Conservation (phyloP, 2,797 vertebrate genomes). For the Cirrhinus molitorella region DNA sequence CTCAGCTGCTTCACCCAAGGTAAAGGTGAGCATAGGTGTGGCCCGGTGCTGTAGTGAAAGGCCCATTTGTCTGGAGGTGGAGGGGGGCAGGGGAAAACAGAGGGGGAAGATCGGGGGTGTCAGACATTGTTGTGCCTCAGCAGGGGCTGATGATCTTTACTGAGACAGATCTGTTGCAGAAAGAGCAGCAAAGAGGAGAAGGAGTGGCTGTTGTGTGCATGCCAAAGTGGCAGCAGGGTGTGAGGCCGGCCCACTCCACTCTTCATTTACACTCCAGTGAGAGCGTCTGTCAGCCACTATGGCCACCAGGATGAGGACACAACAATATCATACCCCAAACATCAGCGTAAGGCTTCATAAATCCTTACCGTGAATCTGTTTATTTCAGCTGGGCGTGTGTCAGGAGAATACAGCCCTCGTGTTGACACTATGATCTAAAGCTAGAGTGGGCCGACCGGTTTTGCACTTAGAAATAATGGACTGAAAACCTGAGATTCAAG, state of each 20-base stretch:
- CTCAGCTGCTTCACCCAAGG: constrained; percentile 38
- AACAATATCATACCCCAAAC: constrained; percentile 13
- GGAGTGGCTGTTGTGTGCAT: constrained; percentile 67
- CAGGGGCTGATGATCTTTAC: constrained; percentile 24
- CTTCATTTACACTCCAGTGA: constrained; percentile 68
- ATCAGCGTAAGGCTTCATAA: background rate
- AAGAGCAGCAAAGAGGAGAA: constrained; percentile 32
- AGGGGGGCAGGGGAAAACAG: constrained; percentile 20
- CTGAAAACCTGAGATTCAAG: constrained; percentile 20
- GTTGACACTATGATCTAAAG: constrained; percentile 29
- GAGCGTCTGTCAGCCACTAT: constrained; percentile 43
- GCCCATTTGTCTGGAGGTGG: constrained; percentile 35
- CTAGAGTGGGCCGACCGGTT: constrained; percentile 21
- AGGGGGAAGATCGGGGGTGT: background rate
- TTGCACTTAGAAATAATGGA: constrained; percentile 10
- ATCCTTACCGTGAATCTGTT: background rate
- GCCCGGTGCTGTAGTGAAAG: constrained; percentile 36
- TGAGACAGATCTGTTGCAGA: constrained; percentile 45
- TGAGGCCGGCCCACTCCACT: constrained; percentile 61
- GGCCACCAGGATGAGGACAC: constrained; percentile 1
- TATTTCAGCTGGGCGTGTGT: constrained; percentile 2
- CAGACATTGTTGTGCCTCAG: constrained; percentile 42
- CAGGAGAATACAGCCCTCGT: background rate
- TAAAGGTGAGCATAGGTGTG: constrained; percentile 59
- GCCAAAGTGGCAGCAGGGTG: constrained; percentile 73